A percentile compares a stretch with the other conserved stretches of the same genome.
Conservation (phyloP, 2,888 invertebrate genomes). For the Geotrupes spiniger region DNA sequence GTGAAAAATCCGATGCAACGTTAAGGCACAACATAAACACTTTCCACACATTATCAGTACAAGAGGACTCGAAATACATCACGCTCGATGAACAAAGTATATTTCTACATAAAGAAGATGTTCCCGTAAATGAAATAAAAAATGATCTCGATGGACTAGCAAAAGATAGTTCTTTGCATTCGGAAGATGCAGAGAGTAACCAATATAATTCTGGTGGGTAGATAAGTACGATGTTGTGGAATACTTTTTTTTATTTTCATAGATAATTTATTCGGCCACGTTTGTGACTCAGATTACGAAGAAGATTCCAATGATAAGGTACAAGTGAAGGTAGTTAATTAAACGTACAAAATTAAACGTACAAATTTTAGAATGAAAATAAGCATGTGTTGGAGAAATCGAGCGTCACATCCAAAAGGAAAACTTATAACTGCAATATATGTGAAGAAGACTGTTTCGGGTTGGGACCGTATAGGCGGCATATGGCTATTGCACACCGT, state of each 20-base stretch:
- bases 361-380: neutral
- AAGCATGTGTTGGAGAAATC: conserved; percentile 7
- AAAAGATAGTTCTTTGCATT: too few species aligned
- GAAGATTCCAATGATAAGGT: conserved; percentile 8
- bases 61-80: neutral
- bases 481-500: conserved; percentile 24
- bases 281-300: neutral
- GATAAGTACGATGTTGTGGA: neutral
- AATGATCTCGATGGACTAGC: too few species aligned
- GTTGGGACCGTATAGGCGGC: conserved; percentile 28
- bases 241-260: neutral
- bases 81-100: too few species aligned
- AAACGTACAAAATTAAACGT: neutral
- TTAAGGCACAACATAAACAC: conserved; percentile 24
- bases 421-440: conserved; percentile 23
- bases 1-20: conserved; percentile 39
- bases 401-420: conserved; percentile 9
- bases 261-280: conserved; percentile 2
- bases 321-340: conserved; percentile 5
- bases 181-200: too few species aligned
- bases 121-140: too few species aligned
- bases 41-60: neutral
- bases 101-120: too few species aligned
- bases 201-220: neutral
- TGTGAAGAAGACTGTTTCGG: conserved; percentile 27